Conservation (phyloP, 2,797 vertebrate genomes). For the Anolis apletophallus region DNA sequence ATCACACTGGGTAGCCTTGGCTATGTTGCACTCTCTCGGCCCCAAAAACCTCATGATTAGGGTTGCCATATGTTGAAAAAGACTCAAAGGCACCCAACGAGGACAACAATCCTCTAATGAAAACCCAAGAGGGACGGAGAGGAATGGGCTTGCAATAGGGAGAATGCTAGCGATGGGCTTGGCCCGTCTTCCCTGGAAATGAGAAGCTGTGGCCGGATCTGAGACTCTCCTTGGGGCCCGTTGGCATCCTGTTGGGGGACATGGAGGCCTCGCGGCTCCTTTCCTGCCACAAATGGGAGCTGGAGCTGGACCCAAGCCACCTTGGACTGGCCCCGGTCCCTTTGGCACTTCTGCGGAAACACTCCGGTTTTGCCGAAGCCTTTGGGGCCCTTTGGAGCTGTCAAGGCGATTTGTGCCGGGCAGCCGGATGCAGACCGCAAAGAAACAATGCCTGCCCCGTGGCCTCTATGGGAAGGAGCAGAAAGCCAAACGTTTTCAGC, state of each 20-base stretch:
- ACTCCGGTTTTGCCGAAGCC: slow-evolving; percentile 45
- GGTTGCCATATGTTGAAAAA: too few relatives aligned
- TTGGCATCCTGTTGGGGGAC: background rate
- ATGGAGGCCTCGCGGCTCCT: slow-evolving; percentile 40
- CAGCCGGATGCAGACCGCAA: background rate
- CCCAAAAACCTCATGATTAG: too few relatives aligned
- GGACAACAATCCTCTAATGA: too few relatives aligned
- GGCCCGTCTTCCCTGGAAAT: slow-evolving; percentile 30
- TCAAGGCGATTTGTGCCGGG: slow-evolving; percentile 54
- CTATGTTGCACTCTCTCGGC: too few relatives aligned
- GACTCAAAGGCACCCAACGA: too few relatives aligned
- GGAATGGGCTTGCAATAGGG: too few relatives aligned
- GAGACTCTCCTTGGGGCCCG: background rate
- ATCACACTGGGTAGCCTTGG: too few relatives aligned
- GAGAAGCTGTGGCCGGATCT: slow-evolving; percentile 39
- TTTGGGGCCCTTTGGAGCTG: slow-evolving; percentile 53
- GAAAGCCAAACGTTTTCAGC: background rate
- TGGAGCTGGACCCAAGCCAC: slow-evolving; percentile 33
- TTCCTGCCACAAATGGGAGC: slow-evolving; percentile 19
- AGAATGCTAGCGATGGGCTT: too few relatives aligned
- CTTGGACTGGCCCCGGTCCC: background rate
- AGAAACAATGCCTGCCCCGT: fast-evolving
- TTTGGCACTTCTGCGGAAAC: slow-evolving; percentile 31
- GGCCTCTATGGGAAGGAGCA: fast-evolving
- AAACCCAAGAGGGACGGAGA: too few relatives aligned